A percentile compares a stretch with the other conserved stretches of the same genome.
These are phyloP conservation scores for Nebria brevicollis DNA, from an alignment of 2,888 invertebrate genomes.

Conservation along the genomic window DNA sequence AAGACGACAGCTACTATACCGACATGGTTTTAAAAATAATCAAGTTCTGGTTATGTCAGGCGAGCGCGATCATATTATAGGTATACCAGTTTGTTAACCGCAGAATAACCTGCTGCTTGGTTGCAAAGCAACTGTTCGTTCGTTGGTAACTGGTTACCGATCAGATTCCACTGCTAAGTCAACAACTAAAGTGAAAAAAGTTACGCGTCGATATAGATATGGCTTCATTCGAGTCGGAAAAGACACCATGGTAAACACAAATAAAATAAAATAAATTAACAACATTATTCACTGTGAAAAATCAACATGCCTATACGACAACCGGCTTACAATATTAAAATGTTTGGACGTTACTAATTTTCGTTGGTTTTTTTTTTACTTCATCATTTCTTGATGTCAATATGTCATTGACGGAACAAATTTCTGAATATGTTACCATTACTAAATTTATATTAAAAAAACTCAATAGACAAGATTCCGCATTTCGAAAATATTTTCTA, in stretches of 20 bases:
- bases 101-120: background rate
- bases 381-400: background rate
- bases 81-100: constrained; percentile 1
- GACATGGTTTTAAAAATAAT: background rate
- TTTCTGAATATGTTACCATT: background rate
- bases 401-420: background rate
- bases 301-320: background rate
- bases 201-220: background rate
- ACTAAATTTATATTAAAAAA: too few species aligned
- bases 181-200: background rate
- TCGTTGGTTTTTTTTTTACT: background rate
- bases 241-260: background rate
- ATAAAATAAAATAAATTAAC: constrained; percentile 1
- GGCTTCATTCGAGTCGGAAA: background rate
- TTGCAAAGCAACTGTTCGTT: background rate
- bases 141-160: background rate
- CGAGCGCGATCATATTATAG: constrained; percentile 1
- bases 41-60: background rate
- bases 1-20: background rate
- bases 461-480: too few species aligned
- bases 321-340: background rate
- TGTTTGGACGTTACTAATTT: background rate
- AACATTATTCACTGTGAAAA: background rate
- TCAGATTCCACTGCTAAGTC: constrained; percentile 1
- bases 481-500: too few species aligned